Conservation (phyloP, 2,888 invertebrate genomes). For the Tubulanus polymorphus region DNA sequence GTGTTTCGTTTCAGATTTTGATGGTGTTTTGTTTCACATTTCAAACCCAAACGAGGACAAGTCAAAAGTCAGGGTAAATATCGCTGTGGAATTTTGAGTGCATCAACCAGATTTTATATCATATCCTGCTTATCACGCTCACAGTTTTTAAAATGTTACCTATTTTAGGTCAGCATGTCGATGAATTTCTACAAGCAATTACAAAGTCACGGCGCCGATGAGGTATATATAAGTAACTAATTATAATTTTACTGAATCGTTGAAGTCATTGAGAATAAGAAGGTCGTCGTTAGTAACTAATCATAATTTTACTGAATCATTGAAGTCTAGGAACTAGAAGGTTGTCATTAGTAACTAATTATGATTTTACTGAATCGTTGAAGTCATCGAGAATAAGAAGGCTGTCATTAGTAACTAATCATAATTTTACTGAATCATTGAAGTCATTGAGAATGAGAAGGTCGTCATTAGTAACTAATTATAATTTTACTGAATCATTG, state of each 20-base stretch:
- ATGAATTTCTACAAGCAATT: constrained; percentile 98
- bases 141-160: constrained; percentile 17
- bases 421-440: too few relatives aligned
- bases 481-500: too few relatives aligned
- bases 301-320: not conserved
- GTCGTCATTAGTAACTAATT: too few relatives aligned
- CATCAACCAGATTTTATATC: not conserved
- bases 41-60: constrained; percentile 95
- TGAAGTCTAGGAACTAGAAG: too few relatives aligned
- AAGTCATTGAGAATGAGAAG: too few relatives aligned
- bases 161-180: constrained; percentile 88
- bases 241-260: not conserved
- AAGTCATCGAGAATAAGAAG: too few relatives aligned
- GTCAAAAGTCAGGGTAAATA: constrained; percentile 86
- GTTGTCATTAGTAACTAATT: too few relatives aligned
- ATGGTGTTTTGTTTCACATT: constrained; percentile 97
- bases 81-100: not conserved
- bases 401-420: too few relatives aligned
- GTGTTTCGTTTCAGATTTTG: constrained; percentile 77
- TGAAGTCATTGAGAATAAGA: not conserved
- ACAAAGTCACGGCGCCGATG: constrained; percentile 96
- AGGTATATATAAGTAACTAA: constrained; percentile 56
- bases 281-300: not conserved
- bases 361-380: too few relatives aligned
- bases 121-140: not conserved